Conservation (phyloP, 2,113 vertebrate species). For the Halcyon malimbica region DNA sequence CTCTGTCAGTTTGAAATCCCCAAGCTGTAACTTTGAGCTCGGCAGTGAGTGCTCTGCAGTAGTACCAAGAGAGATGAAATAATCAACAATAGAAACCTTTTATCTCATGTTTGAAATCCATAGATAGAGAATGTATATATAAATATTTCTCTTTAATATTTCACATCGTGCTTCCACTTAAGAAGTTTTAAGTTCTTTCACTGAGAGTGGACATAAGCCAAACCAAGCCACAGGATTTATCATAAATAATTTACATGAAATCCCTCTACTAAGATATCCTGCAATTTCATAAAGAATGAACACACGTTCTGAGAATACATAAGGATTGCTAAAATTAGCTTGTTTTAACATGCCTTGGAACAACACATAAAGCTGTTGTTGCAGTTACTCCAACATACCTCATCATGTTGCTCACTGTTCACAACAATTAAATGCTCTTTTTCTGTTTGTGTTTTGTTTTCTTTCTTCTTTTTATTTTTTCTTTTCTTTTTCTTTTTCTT, state of each 20-base stretch:
- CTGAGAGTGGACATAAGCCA: slow-evolving; percentile 11
- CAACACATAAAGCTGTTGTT: slow-evolving; percentile 19
- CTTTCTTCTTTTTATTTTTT: no score
- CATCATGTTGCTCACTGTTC: slow-evolving; percentile 1
- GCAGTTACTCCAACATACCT: slow-evolving; percentile 17
- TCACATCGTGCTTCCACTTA: slow-evolving; percentile 23
- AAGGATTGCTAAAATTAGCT: slow-evolving; percentile 43
- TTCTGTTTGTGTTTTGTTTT: background rate
- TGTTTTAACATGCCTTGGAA: background rate
- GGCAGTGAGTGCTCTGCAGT: slow-evolving; percentile 5
- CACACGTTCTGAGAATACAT: slow-evolving; percentile 39
- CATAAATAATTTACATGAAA: slow-evolving; percentile 52
- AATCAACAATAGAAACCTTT: slow-evolving; percentile 57
- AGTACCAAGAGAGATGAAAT: slow-evolving; percentile 41
- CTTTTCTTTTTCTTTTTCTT: no score
- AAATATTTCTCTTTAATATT: slow-evolving; percentile 68
- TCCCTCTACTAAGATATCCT: slow-evolving; percentile 9
- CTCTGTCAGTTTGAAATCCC: slow-evolving; percentile 53
- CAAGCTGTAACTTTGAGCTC: slow-evolving; percentile 5
- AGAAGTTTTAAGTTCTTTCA: slow-evolving; percentile 46
- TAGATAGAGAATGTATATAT: slow-evolving; percentile 26
- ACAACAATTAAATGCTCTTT: background rate
- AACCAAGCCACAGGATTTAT: slow-evolving; percentile 23
- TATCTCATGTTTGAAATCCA: slow-evolving; percentile 50
- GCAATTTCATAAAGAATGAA: slow-evolving; percentile 20